Base-by-base conservation (phyloP, 2,888 invertebrate genomes). In the Stenodema calcarata region DNA sequence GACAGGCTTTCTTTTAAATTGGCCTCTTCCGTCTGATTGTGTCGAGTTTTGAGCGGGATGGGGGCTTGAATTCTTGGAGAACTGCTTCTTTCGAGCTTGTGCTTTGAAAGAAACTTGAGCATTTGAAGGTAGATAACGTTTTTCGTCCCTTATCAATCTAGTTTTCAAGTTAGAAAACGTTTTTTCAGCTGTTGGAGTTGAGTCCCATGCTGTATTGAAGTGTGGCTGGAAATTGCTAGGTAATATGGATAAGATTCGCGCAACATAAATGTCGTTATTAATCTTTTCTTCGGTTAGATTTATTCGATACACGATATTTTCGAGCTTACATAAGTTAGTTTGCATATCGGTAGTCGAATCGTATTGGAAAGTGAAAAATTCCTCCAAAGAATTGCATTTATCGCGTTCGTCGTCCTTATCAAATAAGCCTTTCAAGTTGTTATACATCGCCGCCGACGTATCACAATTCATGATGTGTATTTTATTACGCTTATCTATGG, bases 71-170 rank as follows among this genome's bases (percentile, higher is more conserved):
- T 76, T 76, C 35, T 76, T 76, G 7, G 27, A 30, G 28, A 76
- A 76, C 9, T 27, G 30, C 76, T 76, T 76, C 44, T 41, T 44
- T 44, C 18, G 41, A 11, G 11, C 50, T 27, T 28, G 81, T 11
- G 81, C 81, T 80, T 80, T 80, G 81, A 80, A 80, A 23, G 81
- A 82, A 30, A 62, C 82, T 27, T 9, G 12, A 80, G 82, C 30
- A 62, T 14, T 62, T 69, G 82, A 30, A 27, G 82, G 35, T 9
- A n/a, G 27, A 18, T 82, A 62, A 11, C 69, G 4, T 62, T 62
- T 54, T 82, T 54, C 82, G 23, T 82, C 82, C 82, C 69, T 14
- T 12, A 82, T 82, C 12, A 82, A 27, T 7, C 69, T 11, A 1
- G 62, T 62, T 35, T 82, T 82, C 62, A 82, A 82, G 7, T 82